Evolutionary conservation across 1,140 invertebrate genomes (phyloP).

Genomic region (fruit fly (Drosophila melanogaster)): DNA sequence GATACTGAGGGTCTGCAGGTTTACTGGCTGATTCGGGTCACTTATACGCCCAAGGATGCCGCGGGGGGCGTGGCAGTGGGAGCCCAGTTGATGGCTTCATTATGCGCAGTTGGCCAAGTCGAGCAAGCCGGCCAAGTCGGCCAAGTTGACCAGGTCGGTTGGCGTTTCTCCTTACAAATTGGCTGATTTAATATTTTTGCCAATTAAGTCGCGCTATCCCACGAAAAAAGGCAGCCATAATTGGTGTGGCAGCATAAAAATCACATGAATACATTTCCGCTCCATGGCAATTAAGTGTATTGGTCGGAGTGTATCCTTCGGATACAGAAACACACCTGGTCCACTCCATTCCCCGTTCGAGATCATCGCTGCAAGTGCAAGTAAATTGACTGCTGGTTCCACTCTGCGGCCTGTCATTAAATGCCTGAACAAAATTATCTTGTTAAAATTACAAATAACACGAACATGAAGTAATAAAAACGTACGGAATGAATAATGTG

Average conservation of each 20-base stretch:
- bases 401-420: constrained; percentile 73
- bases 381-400: constrained; percentile 52
- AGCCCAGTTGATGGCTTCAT: constrained; percentile 73
- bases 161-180: constrained; percentile 77
- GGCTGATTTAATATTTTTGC: constrained; percentile 80
- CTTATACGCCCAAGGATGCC: constrained; percentile 24
- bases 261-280: constrained; percentile 77
- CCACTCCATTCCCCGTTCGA: background rate
- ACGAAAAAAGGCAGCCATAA: constrained; percentile 58
- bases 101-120: constrained; percentile 63
- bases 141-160: constrained; percentile 30
- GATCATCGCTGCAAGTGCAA: constrained; percentile 52
- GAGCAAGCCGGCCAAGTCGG: background rate
- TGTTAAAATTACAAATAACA: constrained; percentile 85
- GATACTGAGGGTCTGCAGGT: constrained; percentile 36
- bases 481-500: constrained; percentile 82
- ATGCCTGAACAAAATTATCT: constrained; percentile 84
- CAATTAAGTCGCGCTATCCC: constrained; percentile 69
- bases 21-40: constrained; percentile 68
- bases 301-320: constrained; percentile 53
- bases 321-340: constrained; percentile 19
- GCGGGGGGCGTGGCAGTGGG: constrained; percentile 8
- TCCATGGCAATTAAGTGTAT: constrained; percentile 65
- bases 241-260: constrained; percentile 78
- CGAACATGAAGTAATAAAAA: constrained; percentile 84